Evolutionary conservation across 2,113 vertebrate genomes (phyloP).

Genomic region (Boleophthalmus pectinirostris): DNA sequence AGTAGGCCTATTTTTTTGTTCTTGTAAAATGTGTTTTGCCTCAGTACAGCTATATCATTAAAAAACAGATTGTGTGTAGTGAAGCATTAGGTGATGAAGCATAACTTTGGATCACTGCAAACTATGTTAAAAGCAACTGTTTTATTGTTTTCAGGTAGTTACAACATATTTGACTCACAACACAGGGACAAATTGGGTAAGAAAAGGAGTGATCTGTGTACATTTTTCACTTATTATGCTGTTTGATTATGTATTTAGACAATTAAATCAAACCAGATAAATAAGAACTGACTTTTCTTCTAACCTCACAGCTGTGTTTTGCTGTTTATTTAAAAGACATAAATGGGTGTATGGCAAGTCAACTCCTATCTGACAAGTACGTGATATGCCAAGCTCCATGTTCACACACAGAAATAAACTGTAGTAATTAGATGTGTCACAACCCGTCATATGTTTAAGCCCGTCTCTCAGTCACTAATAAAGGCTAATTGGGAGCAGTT

Average conservation of each 20-base stretch:
- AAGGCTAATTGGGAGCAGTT: constrained; percentile 45
- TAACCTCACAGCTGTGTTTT: not conserved
- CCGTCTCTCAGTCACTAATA: constrained; percentile 30
- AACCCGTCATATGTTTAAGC: constrained; percentile 39
- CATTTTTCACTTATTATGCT: too few species aligned
- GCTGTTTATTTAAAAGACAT: constrained; percentile 2
- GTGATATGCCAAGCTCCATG: not conserved
- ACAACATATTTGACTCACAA: too few species aligned
- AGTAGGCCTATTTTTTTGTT: too few species aligned
- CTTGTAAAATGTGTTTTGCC: too few species aligned
- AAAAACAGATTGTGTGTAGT: too few species aligned
- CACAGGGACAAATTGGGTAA: too few species aligned
- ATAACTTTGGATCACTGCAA: too few species aligned
- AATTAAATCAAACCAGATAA: not conserved
- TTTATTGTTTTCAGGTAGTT: too few species aligned
- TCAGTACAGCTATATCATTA: too few species aligned
- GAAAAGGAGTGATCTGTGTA: too few species aligned
- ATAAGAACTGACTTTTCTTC: not conserved
- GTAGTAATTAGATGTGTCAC: constrained; percentile 49
- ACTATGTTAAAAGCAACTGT: too few species aligned
- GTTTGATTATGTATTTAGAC: not conserved
- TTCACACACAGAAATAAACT: constrained; percentile 12
- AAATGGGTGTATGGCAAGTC: not conserved
- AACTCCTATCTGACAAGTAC: not conserved
- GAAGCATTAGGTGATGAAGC: too few species aligned